Evolutionary conservation across 2,113 vertebrate species (phyloP), one percentile per base, ranked within the genome.

Genomic region (Mesembrinibis cayennensis): DNA sequence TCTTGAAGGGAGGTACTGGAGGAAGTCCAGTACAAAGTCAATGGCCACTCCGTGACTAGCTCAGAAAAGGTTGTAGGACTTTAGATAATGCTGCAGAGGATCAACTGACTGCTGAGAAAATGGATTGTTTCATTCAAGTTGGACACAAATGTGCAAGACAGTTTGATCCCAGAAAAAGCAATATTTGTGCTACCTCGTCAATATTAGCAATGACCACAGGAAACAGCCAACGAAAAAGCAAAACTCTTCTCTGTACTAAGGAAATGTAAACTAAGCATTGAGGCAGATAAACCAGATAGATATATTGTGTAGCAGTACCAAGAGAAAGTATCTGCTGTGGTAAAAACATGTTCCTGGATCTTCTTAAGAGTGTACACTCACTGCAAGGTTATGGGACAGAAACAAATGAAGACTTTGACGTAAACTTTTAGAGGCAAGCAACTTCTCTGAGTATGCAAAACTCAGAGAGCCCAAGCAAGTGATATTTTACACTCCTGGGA

Each of bases 1-100:
- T 82, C 77, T 87, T 85, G 84, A 93, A 70, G 42, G 50, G 81
- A 92, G 44, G 50, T 74, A 66, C 81, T 94, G 89, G 83, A 91
- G 44, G 36, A 93, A 71, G 36, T 89, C 81, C 89, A 93, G 66
- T 18, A 49, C 61, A 74, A 71, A 96, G 78, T 82, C 81, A 91
- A 72, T 40, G 69, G 72, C 18, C 91, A 82, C 56, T 65, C 30
- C 56, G 30, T 8, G 14, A 72, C 42, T 34, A 79, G 61, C 34
- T 82, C 77, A 63, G 70, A 67, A 87, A 79, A 91, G 61, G 56
- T 30, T 36, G 2, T 50, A 82, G 81, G 44, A 79, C 78, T 36
- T 26, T 65, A 63, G 69, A 89, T 44, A 84, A 65, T 50, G 59
- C 73, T 84, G 69, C 77, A 71, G 47, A 87, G 70, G 23, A 85